phyloP scores from a whole-genome alignment of 92 coral and sea anemone genomes.

The Parazoanthus darwini region DNA sequence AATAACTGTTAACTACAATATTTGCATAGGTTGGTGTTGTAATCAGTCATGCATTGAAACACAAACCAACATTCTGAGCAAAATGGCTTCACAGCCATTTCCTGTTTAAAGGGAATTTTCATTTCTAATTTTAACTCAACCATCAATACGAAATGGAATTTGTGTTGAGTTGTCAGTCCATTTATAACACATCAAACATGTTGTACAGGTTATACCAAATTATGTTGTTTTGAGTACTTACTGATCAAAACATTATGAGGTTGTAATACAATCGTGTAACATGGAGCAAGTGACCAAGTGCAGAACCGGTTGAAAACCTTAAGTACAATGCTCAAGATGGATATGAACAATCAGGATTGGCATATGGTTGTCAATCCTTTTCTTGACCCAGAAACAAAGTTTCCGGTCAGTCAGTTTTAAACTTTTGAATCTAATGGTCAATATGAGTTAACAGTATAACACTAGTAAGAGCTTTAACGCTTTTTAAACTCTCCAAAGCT shows the following conservation, averaged over 20 bases:
- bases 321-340: constrained; percentile 13
- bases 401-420: constrained; percentile 33
- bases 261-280: no score
- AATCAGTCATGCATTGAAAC: constrained; percentile 33
- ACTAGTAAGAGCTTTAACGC: background rate
- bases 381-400: constrained; percentile 26
- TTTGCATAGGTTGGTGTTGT: background rate
- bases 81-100: constrained; percentile 28
- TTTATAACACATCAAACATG: background rate
- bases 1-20: constrained; percentile 1
- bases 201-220: background rate
- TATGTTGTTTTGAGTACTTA: no score
- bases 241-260: no score
- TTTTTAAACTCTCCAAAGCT: background rate
- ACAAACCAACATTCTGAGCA: background rate
- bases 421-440: background rate
- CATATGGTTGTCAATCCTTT: constrained; percentile 38
- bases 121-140: background rate
- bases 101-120: constrained; percentile 8
- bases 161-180: background rate
- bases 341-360: constrained; percentile 30
- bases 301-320: background rate
- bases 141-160: background rate
- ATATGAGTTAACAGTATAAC: background rate
- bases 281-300: no score